Conservation (phyloP, 2,113 vertebrate genomes). For the Pachypanchax playfairii region DNA sequence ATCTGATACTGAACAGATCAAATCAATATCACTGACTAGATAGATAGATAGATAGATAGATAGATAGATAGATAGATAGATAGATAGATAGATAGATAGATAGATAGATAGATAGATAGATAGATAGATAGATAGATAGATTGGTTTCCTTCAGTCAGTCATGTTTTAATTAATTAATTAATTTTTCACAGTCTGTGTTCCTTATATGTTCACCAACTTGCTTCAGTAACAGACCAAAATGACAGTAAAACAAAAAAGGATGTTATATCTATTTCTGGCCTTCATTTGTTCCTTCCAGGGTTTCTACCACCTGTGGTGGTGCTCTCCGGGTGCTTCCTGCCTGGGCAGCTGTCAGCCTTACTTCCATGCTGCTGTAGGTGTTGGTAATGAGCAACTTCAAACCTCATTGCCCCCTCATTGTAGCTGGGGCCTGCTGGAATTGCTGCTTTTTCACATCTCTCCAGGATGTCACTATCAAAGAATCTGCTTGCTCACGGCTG, state of each 20-base stretch:
- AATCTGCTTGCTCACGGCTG: constrained; percentile 35
- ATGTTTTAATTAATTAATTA: too few species aligned
- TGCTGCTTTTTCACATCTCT: constrained; percentile 40
- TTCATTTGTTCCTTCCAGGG: constrained; percentile 53
- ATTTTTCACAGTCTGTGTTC: too few species aligned
- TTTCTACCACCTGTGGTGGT: constrained; percentile 25
- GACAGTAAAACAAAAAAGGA: constrained; percentile 21
- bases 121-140: too few species aligned
- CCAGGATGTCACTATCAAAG: constrained; percentile 59
- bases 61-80: too few species aligned
- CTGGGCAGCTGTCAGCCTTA: constrained; percentile 32
- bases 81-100: too few species aligned
- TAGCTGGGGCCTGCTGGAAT: constrained; percentile 46
- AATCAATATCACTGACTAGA: too few species aligned
- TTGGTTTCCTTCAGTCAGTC: too few species aligned
- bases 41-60: too few species aligned
- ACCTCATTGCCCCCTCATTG: constrained; percentile 71
- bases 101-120: too few species aligned
- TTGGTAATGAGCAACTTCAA: constrained; percentile 64
- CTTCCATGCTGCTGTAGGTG: constrained; percentile 45
- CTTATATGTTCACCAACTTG: not conserved
- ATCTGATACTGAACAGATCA: too few species aligned
- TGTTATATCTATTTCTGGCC: constrained; percentile 47
- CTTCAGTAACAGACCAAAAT: constrained; percentile 17
- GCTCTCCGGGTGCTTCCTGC: constrained; percentile 36